These are phyloP conservation scores for Cremastinae sp. DNA, from an alignment of 2,888 invertebrate genomes.

Conservation along the genomic window DNA sequence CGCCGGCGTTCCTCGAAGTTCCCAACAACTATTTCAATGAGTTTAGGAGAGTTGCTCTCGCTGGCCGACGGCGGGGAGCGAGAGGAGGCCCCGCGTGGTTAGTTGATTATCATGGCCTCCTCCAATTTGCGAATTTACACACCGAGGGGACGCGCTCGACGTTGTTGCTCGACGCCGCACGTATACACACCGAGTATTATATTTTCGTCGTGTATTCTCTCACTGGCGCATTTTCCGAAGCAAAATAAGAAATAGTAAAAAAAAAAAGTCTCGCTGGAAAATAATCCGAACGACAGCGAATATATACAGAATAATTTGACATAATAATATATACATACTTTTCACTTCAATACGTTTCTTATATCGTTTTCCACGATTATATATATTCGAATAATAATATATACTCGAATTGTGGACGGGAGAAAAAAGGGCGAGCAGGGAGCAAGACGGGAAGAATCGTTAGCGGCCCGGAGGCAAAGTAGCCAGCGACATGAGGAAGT, in stretches of 20 bases:
- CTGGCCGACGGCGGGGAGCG: slow-evolving; percentile 51
- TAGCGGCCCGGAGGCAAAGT: slow-evolving; percentile 15
- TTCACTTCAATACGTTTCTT: too few species aligned
- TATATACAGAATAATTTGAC: too few species aligned
- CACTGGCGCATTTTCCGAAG: too few species aligned
- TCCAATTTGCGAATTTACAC: slow-evolving; percentile 74
- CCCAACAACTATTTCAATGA: slow-evolving; percentile 77
- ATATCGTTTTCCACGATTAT: too few species aligned
- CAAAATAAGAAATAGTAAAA: too few species aligned
- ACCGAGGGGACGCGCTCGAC: slow-evolving; percentile 31
- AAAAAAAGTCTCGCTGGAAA: too few species aligned
- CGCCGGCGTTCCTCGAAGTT: slow-evolving; percentile 59
- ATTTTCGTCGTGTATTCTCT: too few species aligned
- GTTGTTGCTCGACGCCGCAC: slow-evolving; percentile 17
- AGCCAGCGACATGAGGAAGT: slow-evolving; percentile 32
- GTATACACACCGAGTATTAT: neutral
- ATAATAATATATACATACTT: too few species aligned
- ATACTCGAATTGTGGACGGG: slow-evolving; percentile 21
- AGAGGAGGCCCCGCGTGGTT: slow-evolving; percentile 71
- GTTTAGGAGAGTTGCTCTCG: slow-evolving; percentile 67
- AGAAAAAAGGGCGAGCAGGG: slow-evolving; percentile 27
- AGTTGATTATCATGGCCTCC: slow-evolving; percentile 73
- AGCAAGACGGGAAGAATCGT: slow-evolving; percentile 14
- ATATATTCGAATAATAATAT: too few species aligned
- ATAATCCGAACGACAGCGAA: too few species aligned